Evolutionary conservation across 2,797 vertebrate species (phyloP), one percentile per base, ranked within the genome.

Genomic region (Molossus molossus): DNA sequence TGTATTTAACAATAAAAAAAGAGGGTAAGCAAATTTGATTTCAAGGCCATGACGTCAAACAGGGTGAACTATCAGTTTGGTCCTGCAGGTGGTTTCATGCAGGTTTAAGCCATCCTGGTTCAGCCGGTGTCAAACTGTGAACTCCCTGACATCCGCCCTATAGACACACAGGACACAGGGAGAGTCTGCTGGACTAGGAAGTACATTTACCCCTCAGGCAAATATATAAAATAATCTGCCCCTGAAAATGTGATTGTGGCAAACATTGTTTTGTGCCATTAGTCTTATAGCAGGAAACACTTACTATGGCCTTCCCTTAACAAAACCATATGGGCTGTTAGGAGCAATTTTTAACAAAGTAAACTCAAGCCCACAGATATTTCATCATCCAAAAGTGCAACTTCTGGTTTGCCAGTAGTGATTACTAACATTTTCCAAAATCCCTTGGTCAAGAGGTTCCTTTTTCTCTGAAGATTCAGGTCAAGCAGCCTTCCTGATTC

Each of bases 41-140:
- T 88, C 45, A 96, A 85, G 77, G 23, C 69, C 25, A 25, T 95
- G 95, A 97, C 77, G 86, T 97, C 95, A 96, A 94, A 75, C 50
- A 27, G 64, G 55, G 55, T 57, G 84, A 91, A 70, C 14, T 17
- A 20, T 33, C 2, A 1, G 8, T 64, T 83, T 65, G 77, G 53
- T 58, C 25, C 81, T 76, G 45, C 48, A 13, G 21, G 57, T 92
- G 40, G 21, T 82, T 95, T 64, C 89, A 67, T 2, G 15, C 4
- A 57, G 86, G 25, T 58, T 65, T 87, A 83, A 55, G 77, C 62
- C 72, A 23, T 13, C 13, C 3, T 57, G 15, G 62, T 77, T 92
- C 65, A 85, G 25, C 5, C 53, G 67, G 60, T 14, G 33, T 81
- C 83, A 88, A n/a, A 21, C 45, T 21, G 13, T 40, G 58, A 82